Evolutionary conservation across 2,797 vertebrate genomes (phyloP).

Genomic region (Manis pentadactyla): DNA sequence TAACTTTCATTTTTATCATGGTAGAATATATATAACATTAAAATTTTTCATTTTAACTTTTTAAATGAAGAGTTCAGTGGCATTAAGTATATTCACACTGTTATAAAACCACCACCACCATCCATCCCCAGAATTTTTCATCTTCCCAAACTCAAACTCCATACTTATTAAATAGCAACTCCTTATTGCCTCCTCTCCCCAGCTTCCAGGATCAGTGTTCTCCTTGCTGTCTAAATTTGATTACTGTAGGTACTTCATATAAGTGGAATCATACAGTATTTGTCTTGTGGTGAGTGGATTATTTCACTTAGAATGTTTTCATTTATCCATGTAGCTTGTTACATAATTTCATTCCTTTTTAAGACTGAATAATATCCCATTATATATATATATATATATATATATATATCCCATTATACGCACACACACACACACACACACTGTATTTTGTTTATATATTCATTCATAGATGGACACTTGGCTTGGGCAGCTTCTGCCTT

Average conservation of each 20-base stretch:
- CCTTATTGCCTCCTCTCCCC: too few species aligned
- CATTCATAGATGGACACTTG: neutral
- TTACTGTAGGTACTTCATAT: neutral
- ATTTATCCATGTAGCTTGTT: neutral
- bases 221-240: neutral
- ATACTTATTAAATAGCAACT: neutral
- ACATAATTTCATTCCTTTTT: neutral
- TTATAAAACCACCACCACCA: neutral
- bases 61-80: neutral
- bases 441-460: neutral
- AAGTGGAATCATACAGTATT: neutral
- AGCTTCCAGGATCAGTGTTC: neutral
- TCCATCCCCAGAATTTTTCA: neutral
- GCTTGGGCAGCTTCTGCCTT: neutral
- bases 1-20: neutral
- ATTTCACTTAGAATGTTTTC: neutral
- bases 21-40: neutral
- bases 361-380: neutral
- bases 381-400: too few species aligned
- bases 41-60: neutral
- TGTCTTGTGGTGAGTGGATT: neutral
- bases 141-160: neutral
- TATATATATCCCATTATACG: too few species aligned
- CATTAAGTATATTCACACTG: neutral
- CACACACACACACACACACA: too few species aligned